Base-by-base conservation (phyloP, 2,797 vertebrate species). In the Alectoris magna region DNA sequence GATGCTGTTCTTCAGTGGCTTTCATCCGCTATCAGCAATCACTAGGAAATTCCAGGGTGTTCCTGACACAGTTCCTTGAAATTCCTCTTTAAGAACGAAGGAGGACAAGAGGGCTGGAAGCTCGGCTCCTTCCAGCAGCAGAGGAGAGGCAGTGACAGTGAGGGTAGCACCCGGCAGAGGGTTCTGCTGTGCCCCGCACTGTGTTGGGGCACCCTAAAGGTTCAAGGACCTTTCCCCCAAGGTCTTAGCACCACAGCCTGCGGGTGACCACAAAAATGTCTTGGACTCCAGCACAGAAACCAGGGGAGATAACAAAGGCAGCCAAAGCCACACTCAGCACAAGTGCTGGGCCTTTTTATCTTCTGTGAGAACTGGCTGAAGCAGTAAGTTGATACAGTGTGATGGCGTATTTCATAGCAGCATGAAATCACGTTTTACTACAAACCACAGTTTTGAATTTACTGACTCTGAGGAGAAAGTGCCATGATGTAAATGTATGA, bases 21-120 rank as follows among this genome's bases (percentile, higher is more conserved):
- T 96, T 96, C 92, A 95, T 95, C 86, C 94, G 80, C 83, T 93
- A 94, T 94, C 92, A 93, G 78, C 55, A 75, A 90, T 91, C 90
- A 56, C 93, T 93, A 90, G 91, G 94, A 96, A 95, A 95, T 95
- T 88, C 94, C 93, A 95, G 94, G 55, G 71, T 92, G 82, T 93
- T 93, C 74, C 91, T 93, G 83, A 95, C 77, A 93, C 23, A 71
- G 77, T 95, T 95, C 62, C 87, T 91, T 95, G 86, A 91, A 93
- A 90, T 94, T 88, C 49, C 71, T 56, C 43, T 87, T 87, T 51
- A 77, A 93, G 84, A 79, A 80, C 31, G 58, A 94, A 91, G 64
- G 91, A 69, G 67, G 67, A 80, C 44, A 66, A 75, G 81, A 84
- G 43, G 77, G n/a, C 38, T 87, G 78, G 74, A 87, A 88, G 69